These are phyloP conservation scores for Sceloporus undulatus DNA, from an alignment of 2,113 vertebrate genomes.

Conservation along the genomic window DNA sequence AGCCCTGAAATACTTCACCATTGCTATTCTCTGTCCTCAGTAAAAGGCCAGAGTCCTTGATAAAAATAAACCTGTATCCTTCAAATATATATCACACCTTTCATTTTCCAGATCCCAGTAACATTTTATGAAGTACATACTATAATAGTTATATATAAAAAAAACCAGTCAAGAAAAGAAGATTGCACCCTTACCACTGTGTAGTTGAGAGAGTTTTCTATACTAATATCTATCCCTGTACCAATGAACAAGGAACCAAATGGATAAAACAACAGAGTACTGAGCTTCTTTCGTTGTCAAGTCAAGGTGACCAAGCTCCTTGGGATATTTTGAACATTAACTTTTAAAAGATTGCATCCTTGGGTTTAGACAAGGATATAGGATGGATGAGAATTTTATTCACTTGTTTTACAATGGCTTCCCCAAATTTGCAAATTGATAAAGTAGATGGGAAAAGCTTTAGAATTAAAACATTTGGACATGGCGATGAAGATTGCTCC, in stretches of 20 bases:
- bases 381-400: neutral
- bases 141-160: conserved; percentile 60
- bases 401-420: no score
- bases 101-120: conserved; percentile 47
- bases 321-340: neutral
- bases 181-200: conserved; percentile 46
- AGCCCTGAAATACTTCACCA: neutral
- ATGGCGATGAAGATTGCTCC: neutral
- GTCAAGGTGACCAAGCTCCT: neutral
- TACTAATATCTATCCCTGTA: neutral
- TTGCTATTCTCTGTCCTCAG: neutral
- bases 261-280: conserved; percentile 13
- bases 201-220: conserved; percentile 38
- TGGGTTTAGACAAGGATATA: neutral
- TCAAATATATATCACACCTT: conserved; percentile 30
- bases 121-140: conserved; percentile 48
- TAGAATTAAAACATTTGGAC: neutral
- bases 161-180: conserved; percentile 44
- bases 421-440: neutral
- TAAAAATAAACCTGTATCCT: neutral
- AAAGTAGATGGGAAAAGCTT: neutral
- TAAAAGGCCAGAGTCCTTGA: conserved; percentile 42
- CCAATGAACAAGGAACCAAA: conserved; percentile 34
- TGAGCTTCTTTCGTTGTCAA: neutral
- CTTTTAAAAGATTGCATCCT: neutral